Base-by-base conservation (phyloP, 2,888 invertebrate genomes). In the Caenorhabditis auriculariae region DNA sequence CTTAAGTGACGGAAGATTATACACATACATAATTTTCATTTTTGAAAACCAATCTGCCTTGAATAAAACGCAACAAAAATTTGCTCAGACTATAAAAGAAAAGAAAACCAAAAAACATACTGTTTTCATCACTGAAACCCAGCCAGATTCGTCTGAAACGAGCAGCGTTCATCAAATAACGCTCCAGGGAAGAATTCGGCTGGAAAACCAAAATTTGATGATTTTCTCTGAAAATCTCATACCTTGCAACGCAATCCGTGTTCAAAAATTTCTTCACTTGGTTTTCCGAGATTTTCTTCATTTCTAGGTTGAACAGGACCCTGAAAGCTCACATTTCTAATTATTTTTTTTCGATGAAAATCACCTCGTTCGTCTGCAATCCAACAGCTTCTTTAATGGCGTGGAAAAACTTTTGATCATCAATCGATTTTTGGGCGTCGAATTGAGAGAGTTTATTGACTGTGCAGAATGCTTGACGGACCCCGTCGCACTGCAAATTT, bases 401-500 rank as follows among this genome's bases (percentile, higher is more conserved):
- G 12, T 62, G 48, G 48, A 71, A 57, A 41, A 73, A 76, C 2
- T 64, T 52, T 45, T 76, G 74, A 55, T 76, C 72, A 9, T 66
- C 61, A 9, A 72, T 58, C 2, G 70, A 70, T 19, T 60, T 67
- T 24, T 51, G 39, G 1, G 55, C 38, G 32, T 60, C 62, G 32
- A 63, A 75, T n/a, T 71, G 58, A 0, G 72, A 71, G 2, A 66
- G 29, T 23, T 59, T 60, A 2, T 52, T 53, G 1, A 75, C 68
- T 27, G 60, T 55, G 0, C 45, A 27, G 58, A 66, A 77, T 12
- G 66, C 59, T 6, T 63, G 60, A 2, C 74, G 64, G 7, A 71
- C 60, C 2, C 76, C 76, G 54, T 76, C 74, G 54, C 78, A 78
- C 74, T 76, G 38, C 64, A 70, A 38, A 19, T 38, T 19, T 26